Evolutionary conservation across 1,140 invertebrate genomes (phyloP).

Genomic region (Manduca sexta): DNA sequence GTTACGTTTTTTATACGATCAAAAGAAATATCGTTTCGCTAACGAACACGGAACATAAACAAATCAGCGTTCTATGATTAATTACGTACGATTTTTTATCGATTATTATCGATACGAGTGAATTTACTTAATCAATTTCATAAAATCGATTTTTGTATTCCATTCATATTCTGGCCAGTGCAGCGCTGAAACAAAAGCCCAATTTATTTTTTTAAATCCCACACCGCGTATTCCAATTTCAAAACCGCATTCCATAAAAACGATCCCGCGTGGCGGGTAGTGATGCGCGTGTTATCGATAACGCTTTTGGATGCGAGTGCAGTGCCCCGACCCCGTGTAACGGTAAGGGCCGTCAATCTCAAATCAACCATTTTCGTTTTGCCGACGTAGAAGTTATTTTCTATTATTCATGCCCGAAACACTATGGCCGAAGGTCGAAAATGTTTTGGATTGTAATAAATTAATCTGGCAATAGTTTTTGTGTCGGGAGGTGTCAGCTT

Average conservation of each 20-base stretch:
- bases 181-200: slow-evolving; percentile 16
- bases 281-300: slow-evolving; percentile 34
- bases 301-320: slow-evolving; percentile 30
- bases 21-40: slow-evolving; percentile 2
- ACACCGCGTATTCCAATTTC: slow-evolving; percentile 29
- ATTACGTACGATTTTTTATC: neutral
- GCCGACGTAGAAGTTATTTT: slow-evolving; percentile 13
- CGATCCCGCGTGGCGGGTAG: slow-evolving; percentile 19
- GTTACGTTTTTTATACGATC: neutral
- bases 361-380: slow-evolving; percentile 34
- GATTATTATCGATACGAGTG: too few species aligned
- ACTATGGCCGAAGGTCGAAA: slow-evolving; percentile 21
- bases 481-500: slow-evolving; percentile 25
- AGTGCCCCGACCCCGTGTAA: slow-evolving; percentile 37
- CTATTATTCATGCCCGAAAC: slow-evolving; percentile 22
- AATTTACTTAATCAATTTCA: too few species aligned
- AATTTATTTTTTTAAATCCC: slow-evolving; percentile 25
- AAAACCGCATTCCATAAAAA: slow-evolving; percentile 40
- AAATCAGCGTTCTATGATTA: neutral
- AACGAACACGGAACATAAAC: neutral
- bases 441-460: neutral
- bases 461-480: neutral
- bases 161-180: neutral
- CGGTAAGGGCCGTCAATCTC: slow-evolving; percentile 43
- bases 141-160: neutral